Base-by-base conservation (phyloP, 2,113 vertebrate genomes). In the Oncorhynchus masou region DNA sequence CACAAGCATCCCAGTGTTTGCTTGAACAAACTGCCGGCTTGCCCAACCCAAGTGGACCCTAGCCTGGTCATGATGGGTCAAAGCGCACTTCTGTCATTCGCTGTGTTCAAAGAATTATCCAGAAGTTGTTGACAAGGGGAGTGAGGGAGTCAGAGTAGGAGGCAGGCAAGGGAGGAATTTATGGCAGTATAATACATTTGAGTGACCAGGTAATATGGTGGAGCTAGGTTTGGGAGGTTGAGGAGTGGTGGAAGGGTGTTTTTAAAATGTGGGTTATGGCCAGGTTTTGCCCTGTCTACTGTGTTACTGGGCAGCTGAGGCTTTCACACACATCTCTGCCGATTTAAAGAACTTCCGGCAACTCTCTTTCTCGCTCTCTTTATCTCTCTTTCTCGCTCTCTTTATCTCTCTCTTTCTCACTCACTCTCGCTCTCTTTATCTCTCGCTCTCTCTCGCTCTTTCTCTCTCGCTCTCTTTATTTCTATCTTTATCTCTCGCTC, bases 1-100 rank as follows among this genome's bases (percentile, higher is more conserved):
- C 78, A 91, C 90, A 92, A 85, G 81, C 83, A 80, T 83, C 71
- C 31, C 75, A 73, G 80, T 92, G 90, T 91, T 90, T 89, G 81
- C 79, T 88, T 79, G 74, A 86, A 79, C 83, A 91, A 84, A 90
- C 82, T 83, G 74, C 57, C 19, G 48, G 80, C 78, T 89, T 93
- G 89, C 81, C 86, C 81, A 83, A 88, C 1, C 39, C 39, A 45
- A 11, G 82, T 83, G 74, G 75, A 81, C 72, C 77, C 39, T 45
- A 11, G 51, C 51, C 78, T 75, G 75, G 45, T 29, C 8, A 77
- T 25, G 79, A 74, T 80, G 73, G 75, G 87, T 92, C 80, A 90
- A 91, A 88, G 86, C 84, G 45, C 70, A 74, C 84, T 83, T 85
- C 34, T 90, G 88, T 90, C 75, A 70, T 79, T 81, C 69, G n/a